Base-by-base conservation (phyloP, 2,888 invertebrate genomes). In the Chalcis sispes region DNA sequence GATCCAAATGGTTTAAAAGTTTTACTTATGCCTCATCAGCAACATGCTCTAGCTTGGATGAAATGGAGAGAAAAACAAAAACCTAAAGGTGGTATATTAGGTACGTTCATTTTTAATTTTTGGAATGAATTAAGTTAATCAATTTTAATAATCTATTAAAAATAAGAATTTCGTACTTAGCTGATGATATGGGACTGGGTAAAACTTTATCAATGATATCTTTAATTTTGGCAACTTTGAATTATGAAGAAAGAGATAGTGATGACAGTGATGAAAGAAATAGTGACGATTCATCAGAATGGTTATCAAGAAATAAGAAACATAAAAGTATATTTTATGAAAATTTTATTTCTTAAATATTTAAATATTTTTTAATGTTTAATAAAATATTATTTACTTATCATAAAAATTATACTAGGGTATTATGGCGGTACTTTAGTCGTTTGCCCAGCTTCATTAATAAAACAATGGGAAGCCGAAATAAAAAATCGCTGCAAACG, bases 381-480 rank as follows among this genome's bases (percentile, higher is more conserved):
- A 56, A 23, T 27, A 80, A 3, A 56, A 64, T 46, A n/a, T 32
- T 66, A 25, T 7, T 52, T 36, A 7, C 4, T 20, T 50, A 20
- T 50, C 2, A 20, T 50, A 36, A 36, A 36, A 13, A 54, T 64
- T 50, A 18, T 25, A 61, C 20, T 64, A 79, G 79, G 76, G 74
- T 85, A 89, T 15, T 89, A 88, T 42, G 95, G 94, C 13, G 94
- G 94, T 23, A 96, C 95, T 0, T 90, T 99, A n/a, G 94, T 99
- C 0, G 92, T 99, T 1, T 97, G 97, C 83, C 98, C 98, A 0
- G 97, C 98, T 1, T 96, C 96, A 54, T 91, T 99, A 59, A 90
- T 98, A 72, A 92, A 93, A 81, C 98, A 99, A 87, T 99, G 98
- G 98, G 93, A 94, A 75, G 90, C 89, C 15, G 98, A 98, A 89